These are phyloP conservation scores for Gadopsis bispinosus DNA, from an alignment of 2,797 vertebrate species.

Conservation along the genomic window DNA sequence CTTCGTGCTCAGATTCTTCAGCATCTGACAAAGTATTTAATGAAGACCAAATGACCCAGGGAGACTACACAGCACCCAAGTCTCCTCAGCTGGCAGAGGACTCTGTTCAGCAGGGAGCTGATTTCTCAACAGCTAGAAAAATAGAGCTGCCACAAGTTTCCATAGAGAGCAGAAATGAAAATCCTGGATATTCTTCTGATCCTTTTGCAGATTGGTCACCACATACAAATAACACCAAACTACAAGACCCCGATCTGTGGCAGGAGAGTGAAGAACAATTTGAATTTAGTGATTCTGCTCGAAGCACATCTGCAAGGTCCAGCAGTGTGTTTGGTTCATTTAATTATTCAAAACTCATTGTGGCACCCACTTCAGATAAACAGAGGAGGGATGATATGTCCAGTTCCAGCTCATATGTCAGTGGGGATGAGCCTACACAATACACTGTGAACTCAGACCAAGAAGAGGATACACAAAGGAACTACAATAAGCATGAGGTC, in stretches of 20 bases:
- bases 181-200: conserved; percentile 58
- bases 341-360: conserved; percentile 38
- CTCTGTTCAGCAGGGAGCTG: conserved; percentile 62
- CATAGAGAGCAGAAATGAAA: conserved; percentile 13
- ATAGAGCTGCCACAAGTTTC: conserved; percentile 33
- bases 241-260: conserved; percentile 64
- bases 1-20: conserved; percentile 71
- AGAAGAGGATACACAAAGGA: conserved; percentile 14
- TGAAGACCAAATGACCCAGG: conserved; percentile 23
- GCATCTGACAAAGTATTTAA: conserved; percentile 44
- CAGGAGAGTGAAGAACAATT: conserved; percentile 83
- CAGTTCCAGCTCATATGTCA: conserved; percentile 71
- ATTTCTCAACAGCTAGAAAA: conserved; percentile 28
- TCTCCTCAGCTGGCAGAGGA: conserved; percentile 42
- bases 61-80: conserved; percentile 18
- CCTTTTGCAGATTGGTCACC: conserved; percentile 69
- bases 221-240: conserved; percentile 25
- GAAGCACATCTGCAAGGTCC: conserved; percentile 66
- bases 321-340: conserved; percentile 60
- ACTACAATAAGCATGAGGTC: conserved; percentile 1
- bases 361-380: conserved; percentile 29
- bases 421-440: conserved; percentile 65
- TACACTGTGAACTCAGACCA: conserved; percentile 72
- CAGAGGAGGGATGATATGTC: conserved; percentile 41
- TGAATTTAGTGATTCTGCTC: conserved; percentile 82